Evolutionary conservation across 2,888 invertebrate genomes (phyloP).

Genomic region (Ischnus inquisitorius): DNA sequence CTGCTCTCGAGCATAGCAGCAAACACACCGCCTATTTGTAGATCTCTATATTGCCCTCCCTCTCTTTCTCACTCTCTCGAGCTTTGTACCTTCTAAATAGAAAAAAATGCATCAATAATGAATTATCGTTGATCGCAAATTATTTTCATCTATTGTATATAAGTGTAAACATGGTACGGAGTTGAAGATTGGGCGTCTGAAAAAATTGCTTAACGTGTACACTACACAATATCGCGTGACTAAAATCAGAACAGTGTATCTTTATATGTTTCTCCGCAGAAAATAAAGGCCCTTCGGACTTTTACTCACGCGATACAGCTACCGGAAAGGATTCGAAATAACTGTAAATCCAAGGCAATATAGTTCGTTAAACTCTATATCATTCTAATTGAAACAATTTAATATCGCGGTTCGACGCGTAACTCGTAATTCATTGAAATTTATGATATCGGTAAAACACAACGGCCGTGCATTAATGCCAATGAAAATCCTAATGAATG

Average conservation of each 20-base stretch:
- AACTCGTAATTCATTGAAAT: slow-evolving; percentile 17
- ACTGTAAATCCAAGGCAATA: neutral
- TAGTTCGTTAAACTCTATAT: slow-evolving; percentile 11
- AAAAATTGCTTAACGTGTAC: neutral
- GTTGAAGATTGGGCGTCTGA: no score
- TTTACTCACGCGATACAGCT: neutral
- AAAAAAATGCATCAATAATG: neutral
- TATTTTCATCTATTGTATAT: neutral
- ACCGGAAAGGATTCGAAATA: neutral
- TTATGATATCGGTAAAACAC: neutral
- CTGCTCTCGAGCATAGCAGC: slow-evolving; percentile 95
- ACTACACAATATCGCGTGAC: neutral
- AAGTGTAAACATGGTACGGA: neutral
- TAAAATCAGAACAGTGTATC: no score
- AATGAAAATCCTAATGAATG: slow-evolving; percentile 9
- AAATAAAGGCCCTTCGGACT: neutral
- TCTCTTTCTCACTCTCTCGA: no score
- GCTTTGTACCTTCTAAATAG: slow-evolving; percentile 12
- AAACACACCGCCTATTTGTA: slow-evolving; percentile 90
- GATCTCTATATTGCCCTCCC: no score
- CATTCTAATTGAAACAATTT: neutral
- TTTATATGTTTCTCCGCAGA: no score
- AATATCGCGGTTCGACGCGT: neutral
- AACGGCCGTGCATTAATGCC: neutral
- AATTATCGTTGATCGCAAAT: neutral